Base-by-base conservation (phyloP, 2,113 vertebrate genomes). In the Tautogolabrus adspersus region DNA sequence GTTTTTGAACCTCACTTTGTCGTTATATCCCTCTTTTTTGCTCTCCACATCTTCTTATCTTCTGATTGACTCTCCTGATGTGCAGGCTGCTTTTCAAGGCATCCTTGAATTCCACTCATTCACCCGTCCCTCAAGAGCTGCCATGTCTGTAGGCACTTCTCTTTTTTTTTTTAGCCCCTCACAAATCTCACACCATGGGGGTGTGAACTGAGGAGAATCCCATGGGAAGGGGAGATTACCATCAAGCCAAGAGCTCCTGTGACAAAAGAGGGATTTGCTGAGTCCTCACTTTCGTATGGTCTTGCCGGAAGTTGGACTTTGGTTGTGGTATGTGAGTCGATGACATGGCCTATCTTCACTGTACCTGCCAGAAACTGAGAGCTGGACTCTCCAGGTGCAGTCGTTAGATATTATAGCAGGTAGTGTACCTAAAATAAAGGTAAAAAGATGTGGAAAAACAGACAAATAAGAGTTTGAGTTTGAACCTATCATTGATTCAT, bases 261-360 rank as follows among this genome's bases (percentile, higher is more conserved):
- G 80, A 93, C 92, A 94, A 92, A 91, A 88, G 87, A 82, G 63
- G 87, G 91, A 92, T 93, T 93, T 91, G 72, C 83, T 1, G 84
- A 88, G 80, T 87, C 80, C 81, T 88, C 55, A 75, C 85, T 66
- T 64, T 87, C 34, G 15, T 83, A 79, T 75, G 68, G 73, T 74
- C 67, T 67, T 64, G 19, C 68, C n/a, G 46, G 66, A 83, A 86
- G 64, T 66, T 21, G 73, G 64, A 81, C 56, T 72, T 68, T 68
- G 75, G 81, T 42, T n/a, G 22, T 72, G 42, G 58, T 70, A 44
- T 46, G 56, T 52, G 54, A 63, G 63, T 75, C 0, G 19, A 51
- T 55, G 64, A 79, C 71, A 68, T 51, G 47, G 46, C 38, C 16
- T 55, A n/a, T 78, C 10, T 73, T 72, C 23, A 57, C 42, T 79